Percentiles rank a stretch among this genome's conserved stretches.
Conservation (phyloP, 2,113 vertebrate species). For the Vanacampus margaritifer region DNA sequence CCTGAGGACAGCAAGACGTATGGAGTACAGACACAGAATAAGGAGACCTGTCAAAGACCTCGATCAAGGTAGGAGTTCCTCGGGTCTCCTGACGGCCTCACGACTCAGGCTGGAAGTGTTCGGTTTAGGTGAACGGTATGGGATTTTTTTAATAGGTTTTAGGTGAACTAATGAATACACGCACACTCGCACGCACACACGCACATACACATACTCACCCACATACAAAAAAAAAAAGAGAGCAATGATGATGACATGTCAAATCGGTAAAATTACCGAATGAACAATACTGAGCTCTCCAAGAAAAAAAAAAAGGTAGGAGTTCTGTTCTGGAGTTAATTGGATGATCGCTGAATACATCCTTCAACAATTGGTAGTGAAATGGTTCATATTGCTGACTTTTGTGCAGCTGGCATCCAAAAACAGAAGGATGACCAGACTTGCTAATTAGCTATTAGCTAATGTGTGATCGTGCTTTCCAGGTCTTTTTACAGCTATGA, state of each 20-base stretch:
- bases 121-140: too few relatives aligned
- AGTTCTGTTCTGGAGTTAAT: neutral
- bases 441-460: neutral
- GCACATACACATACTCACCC: too few relatives aligned
- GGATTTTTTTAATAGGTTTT: too few relatives aligned
- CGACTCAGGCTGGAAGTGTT: too few relatives aligned
- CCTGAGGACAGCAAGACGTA: constrained; percentile 38
- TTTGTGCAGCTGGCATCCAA: neutral
- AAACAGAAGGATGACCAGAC: neutral
- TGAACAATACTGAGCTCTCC: too few relatives aligned
- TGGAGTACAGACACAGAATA: constrained; percentile 18
- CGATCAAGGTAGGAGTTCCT: constrained; percentile 63
- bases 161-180: too few relatives aligned
- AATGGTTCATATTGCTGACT: neutral
- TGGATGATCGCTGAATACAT: neutral
- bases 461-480: neutral
- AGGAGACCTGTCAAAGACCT: constrained; percentile 44
- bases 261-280: too few relatives aligned
- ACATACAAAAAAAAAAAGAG: too few relatives aligned
- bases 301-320: too few relatives aligned
- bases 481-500: constrained; percentile 72
- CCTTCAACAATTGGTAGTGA: neutral
- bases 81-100: too few relatives aligned
- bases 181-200: too few relatives aligned
- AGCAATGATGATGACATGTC: too few relatives aligned